Percentiles rank a stretch among this genome's conserved stretches.
These are phyloP conservation scores for Natrix natrix DNA, from an alignment of 2,797 vertebrate genomes.

Conservation along the genomic window DNA sequence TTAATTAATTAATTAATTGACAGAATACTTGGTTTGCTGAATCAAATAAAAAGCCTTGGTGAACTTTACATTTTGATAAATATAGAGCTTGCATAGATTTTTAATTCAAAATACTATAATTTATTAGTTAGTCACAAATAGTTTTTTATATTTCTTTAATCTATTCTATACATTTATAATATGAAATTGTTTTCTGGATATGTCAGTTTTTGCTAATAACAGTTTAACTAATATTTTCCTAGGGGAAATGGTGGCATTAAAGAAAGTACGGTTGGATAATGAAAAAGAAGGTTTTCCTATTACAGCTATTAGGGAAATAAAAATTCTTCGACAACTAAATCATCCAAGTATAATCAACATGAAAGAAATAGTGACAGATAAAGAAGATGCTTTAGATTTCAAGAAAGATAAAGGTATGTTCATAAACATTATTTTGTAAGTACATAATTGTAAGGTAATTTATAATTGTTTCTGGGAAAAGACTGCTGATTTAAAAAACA, in stretches of 20 bases:
- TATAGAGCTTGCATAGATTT: neutral
- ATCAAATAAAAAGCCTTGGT: neutral
- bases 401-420: constrained; percentile 82
- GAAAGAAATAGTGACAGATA: constrained; percentile 84
- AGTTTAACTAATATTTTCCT: constrained; percentile 35
- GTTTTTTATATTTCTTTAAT: neutral
- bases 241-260: constrained; percentile 84
- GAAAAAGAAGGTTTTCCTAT: constrained; percentile 85
- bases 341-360: constrained; percentile 85
- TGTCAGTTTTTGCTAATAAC: neutral
- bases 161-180: neutral
- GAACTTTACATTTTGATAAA: neutral
- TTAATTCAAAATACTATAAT: neutral
- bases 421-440: neutral
- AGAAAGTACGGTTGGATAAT: constrained; percentile 82
- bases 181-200: neutral
- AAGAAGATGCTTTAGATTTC: constrained; percentile 83
- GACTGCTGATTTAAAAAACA: neutral
- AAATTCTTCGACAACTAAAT: constrained; percentile 81
- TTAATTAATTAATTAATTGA: neutral
- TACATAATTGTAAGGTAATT: accelerated
- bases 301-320: constrained; percentile 83
- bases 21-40: neutral
- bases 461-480: neutral
- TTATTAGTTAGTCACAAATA: neutral